A percentile compares a stretch with the other conserved stretches of the same genome.
Conservation (phyloP, 2,888 invertebrate genomes). For the Chouioia cunea region DNA sequence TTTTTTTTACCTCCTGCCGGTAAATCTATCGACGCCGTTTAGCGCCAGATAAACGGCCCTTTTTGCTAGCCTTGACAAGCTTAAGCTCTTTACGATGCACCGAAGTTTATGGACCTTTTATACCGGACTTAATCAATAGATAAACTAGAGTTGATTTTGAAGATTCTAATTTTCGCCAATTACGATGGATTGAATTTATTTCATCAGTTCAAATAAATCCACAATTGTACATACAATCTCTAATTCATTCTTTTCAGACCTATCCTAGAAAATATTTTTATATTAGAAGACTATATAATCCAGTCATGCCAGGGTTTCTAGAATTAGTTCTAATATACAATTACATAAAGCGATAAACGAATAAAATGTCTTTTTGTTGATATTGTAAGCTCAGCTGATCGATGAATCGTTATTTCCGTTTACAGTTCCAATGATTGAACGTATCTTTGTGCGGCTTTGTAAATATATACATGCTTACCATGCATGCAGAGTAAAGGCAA, state of each 20-base stretch:
- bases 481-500: no score
- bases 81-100: constrained; percentile 39
- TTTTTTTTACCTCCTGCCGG: constrained; percentile 20
- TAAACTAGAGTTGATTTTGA: constrained; percentile 13
- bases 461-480: no score
- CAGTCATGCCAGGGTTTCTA: no score
- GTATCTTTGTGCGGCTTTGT: no score
- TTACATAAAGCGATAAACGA: no score
- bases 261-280: no score
- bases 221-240: no score
- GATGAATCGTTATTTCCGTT: constrained; percentile 18
- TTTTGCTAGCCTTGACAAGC: constrained; percentile 36
- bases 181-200: no score
- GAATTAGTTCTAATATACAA: no score
- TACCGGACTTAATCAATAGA: constrained; percentile 25
- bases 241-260: no score
- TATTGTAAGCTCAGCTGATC: constrained; percentile 16
- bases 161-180: neutral
- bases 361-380: neutral
- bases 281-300: no score
- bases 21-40: constrained; percentile 40
- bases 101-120: constrained; percentile 32
- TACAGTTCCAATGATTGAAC: constrained; percentile 17
- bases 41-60: constrained; percentile 36
- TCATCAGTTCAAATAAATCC: no score